These are phyloP conservation scores for Protonibea diacanthus DNA, from an alignment of 2,797 vertebrate genomes.

Conservation along the genomic window DNA sequence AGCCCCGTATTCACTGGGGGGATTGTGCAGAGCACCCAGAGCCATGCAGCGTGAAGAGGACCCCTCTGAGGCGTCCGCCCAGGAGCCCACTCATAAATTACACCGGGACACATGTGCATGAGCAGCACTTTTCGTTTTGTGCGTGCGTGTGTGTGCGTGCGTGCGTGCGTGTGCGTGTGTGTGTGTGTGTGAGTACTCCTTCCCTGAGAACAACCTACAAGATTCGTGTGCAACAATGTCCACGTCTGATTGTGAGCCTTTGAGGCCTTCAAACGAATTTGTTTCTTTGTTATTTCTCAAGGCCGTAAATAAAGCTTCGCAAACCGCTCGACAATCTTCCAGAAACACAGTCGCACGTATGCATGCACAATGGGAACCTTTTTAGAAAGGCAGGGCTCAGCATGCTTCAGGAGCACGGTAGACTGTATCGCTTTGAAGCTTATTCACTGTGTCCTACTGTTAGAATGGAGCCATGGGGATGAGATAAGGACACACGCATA, in stretches of 20 bases:
- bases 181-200: slow-evolving; percentile 30
- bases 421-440: slow-evolving; percentile 64
- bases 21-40: slow-evolving; percentile 77
- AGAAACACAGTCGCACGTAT: slow-evolving; percentile 52
- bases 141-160: background rate
- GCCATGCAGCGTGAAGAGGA: slow-evolving; percentile 85
- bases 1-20: slow-evolving; percentile 58
- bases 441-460: slow-evolving; percentile 56
- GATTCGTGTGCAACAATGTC: slow-evolving; percentile 14
- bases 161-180: background rate
- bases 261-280: slow-evolving; percentile 46
- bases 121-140: slow-evolving; percentile 83
- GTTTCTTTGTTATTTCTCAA: slow-evolving; percentile 32
- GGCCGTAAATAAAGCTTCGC: slow-evolving; percentile 63
- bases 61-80: slow-evolving; percentile 89
- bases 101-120: slow-evolving; percentile 86
- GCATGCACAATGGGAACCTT: slow-evolving; percentile 39
- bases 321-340: slow-evolving; percentile 55
- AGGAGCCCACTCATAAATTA: slow-evolving; percentile 89
- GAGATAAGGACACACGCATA: slow-evolving; percentile 48
- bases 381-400: slow-evolving; percentile 50
- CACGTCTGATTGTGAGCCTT: slow-evolving; percentile 23
- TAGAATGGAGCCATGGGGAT: slow-evolving; percentile 45
- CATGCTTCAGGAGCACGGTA: slow-evolving; percentile 47
- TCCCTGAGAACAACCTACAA: slow-evolving; percentile 10